Evolutionary conservation across 2,888 invertebrate species (phyloP).

Genomic region (Rhabditoides inermis): DNA sequence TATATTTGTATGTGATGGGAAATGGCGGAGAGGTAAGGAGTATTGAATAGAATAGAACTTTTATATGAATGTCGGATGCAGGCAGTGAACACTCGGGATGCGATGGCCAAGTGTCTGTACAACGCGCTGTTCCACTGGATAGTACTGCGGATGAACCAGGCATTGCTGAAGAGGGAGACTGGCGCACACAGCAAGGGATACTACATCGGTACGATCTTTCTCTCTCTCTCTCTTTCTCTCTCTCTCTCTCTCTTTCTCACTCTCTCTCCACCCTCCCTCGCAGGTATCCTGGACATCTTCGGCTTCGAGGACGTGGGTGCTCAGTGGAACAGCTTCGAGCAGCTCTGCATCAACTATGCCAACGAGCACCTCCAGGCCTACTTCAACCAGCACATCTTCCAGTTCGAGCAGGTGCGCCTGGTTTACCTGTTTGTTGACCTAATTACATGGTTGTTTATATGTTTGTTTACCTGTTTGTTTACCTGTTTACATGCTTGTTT

Average conservation of each 20-base stretch:
- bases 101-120: conserved; percentile 91
- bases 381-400: conserved; percentile 95
- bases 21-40: too few species aligned
- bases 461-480: conserved; percentile 1
- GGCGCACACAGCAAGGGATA: conserved; percentile 62
- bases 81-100: conserved; percentile 83
- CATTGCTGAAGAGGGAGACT: conserved; percentile 61
- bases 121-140: conserved; percentile 96
- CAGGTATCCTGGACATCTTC: conserved; percentile 77
- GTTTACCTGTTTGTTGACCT: not conserved
- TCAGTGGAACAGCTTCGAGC: conserved; percentile 72
- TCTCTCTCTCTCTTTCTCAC: not conserved
- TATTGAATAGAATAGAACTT: too few species aligned
- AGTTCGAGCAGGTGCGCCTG: conserved; percentile 69
- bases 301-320: conserved; percentile 85
- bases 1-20: too few species aligned
- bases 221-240: not conserved
- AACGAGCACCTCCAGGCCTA: conserved; percentile 94
- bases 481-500: not conserved
- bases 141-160: conserved; percentile 88
- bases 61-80: too few species aligned
- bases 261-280: not conserved
- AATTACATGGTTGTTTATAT: not conserved
- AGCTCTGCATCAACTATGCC: conserved; percentile 92
- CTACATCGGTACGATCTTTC: conserved; percentile 66